Evolutionary conservation across 2,113 vertebrate species (phyloP), one percentile per base, ranked within the genome.

Genomic region (Hucho hucho): DNA sequence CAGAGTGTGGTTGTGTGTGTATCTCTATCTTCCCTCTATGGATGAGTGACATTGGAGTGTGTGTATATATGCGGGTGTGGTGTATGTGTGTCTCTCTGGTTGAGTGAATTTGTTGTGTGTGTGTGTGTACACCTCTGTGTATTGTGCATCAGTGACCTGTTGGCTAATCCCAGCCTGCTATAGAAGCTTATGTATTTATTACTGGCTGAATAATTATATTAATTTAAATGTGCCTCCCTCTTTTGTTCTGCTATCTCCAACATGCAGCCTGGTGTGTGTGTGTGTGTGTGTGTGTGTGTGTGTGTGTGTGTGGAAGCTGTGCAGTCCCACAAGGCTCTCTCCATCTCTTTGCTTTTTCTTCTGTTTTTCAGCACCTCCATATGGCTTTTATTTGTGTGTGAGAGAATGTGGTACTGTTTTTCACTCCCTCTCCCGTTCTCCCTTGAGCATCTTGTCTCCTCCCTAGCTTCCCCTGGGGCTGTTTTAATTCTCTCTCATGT

Each of bases 211-310:
- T 91, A 86, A 90, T 91, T 89, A 84, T 87, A 90, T 90, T 89
- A 90, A 89, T 89, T 89, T 77, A 79, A 88, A 89, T 92, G 82
- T 84, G 65, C 77, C 59, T 74, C 80, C 73, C 58, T 64, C 84
- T 88, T 91, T 92, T 91, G 90, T 90, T 75, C 81, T 28, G 75
- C 83, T 93, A 90, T 93, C 90, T 89, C 84, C 83, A 83, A 89
- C 86, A 89, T 74, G 83, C 87, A 89, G 88, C 86, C 71, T 43
- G 37, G 75, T 69, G 72, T 68, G 2, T 3, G 32, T 82, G 37
- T 43, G 37, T 3, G 32, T 82, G 37, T 43, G 37, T 3, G 32
- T 82, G 37, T 43, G 37, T 3, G 32, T 82, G 37, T 43, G 37
- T n/a, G n/a, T 61, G 72, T 67, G 25, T 3, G 32, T 82, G 37